phyloP scores from a whole-genome alignment of 2,113 vertebrate genomes.

The Perca fluviatilis region DNA sequence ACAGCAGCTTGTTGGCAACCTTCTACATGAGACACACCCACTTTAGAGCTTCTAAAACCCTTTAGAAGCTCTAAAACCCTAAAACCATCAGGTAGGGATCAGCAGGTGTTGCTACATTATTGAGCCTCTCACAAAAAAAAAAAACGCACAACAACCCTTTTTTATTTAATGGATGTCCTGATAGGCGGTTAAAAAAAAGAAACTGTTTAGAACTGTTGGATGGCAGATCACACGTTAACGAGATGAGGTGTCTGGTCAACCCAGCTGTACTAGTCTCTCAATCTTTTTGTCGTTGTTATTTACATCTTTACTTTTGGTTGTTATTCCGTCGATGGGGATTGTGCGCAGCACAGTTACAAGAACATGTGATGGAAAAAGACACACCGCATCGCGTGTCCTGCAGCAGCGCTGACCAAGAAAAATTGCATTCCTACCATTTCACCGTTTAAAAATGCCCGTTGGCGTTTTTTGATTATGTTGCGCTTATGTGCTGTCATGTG shows the following conservation, averaged over 20 bases:
- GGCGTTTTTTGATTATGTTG: slow-evolving; percentile 45
- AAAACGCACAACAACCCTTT: slow-evolving; percentile 7
- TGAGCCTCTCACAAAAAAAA: background rate
- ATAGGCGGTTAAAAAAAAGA: background rate
- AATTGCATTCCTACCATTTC: slow-evolving; percentile 58
- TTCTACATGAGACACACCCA: background rate
- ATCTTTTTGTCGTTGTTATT: background rate
- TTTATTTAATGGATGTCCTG: background rate
- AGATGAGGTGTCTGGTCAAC: slow-evolving; percentile 21
- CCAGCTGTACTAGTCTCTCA: slow-evolving; percentile 7
- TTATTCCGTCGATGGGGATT: slow-evolving; percentile 20
- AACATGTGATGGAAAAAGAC: slow-evolving; percentile 58
- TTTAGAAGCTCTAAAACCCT: background rate
- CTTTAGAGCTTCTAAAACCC: background rate
- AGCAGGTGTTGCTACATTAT: slow-evolving; percentile 32
- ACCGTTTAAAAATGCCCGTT: slow-evolving; percentile 24
- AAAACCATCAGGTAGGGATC: slow-evolving; percentile 11
- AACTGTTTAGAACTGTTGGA: slow-evolving; percentile 8
- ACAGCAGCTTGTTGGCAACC: background rate
- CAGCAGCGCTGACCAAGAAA: slow-evolving; percentile 49
- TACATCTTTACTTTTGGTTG: background rate
- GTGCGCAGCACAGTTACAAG: slow-evolving; percentile 23
- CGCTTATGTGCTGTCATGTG: slow-evolving; percentile 59
- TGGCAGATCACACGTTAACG: background rate
- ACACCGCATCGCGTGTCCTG: slow-evolving; percentile 34